Percentiles rank a stretch among this genome's conserved stretches.
Conservation (phyloP, 53 echinoderm and acorn worm species). For the Antedon mediterranea region DNA sequence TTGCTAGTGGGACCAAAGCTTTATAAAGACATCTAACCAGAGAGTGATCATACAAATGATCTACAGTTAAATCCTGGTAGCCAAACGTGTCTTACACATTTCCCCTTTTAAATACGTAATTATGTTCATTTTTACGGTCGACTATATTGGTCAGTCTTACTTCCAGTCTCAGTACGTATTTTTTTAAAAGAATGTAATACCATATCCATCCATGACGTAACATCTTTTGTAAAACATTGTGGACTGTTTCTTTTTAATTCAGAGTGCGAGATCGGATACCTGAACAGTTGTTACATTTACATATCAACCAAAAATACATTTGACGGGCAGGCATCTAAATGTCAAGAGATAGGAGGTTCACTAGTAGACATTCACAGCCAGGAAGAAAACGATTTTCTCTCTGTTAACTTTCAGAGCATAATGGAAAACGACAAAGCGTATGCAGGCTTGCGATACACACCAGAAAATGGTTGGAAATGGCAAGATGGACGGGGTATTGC, state of each 20-base stretch:
- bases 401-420: neutral
- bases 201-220: no score
- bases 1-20: no score
- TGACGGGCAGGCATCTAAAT: neutral
- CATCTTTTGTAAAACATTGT: neutral
- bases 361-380: neutral
- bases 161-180: no score
- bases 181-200: no score
- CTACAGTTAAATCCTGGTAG: no score
- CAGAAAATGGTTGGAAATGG: neutral
- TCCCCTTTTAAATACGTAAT: no score
- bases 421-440: neutral
- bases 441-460: neutral
- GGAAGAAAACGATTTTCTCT: neutral
- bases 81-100: no score
- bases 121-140: no score
- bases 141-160: no score
- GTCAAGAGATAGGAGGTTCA: neutral
- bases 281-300: neutral
- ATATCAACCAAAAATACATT: neutral
- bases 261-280: neutral
- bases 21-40: no score
- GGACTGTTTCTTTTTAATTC: neutral
- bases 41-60: no score
- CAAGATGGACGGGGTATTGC: neutral